phyloP scores from a whole-genome alignment of 2,113 vertebrate genomes.

The Cyprinodon tularosa region DNA sequence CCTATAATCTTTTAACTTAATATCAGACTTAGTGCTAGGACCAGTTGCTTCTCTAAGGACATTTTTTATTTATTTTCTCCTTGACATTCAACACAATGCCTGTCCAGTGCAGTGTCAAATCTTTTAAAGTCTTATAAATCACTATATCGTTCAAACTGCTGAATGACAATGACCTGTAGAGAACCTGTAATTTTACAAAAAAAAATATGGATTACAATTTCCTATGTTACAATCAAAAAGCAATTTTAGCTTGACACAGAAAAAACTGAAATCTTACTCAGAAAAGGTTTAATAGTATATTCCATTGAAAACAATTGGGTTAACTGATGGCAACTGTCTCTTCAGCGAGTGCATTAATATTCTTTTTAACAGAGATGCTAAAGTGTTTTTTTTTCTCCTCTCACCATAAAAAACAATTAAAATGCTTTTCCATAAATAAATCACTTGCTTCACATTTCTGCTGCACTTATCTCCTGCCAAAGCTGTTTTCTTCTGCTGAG shows the following conservation, averaged over 20 bases:
- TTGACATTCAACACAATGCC: background rate
- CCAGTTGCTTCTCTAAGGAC: background rate
- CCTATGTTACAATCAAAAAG: background rate
- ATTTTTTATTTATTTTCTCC: background rate
- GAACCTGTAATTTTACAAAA: background rate
- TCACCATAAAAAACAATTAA: slow-evolving; percentile 7
- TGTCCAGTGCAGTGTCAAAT: background rate
- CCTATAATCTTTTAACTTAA: background rate
- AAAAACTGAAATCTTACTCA: background rate
- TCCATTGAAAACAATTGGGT: no score
- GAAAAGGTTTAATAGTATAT: background rate
- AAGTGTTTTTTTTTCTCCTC: background rate
- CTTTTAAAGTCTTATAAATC: background rate
- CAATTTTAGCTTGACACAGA: background rate
- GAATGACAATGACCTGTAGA: no score
- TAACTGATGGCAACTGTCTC: background rate
- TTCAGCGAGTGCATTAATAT: background rate
- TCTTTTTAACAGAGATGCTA: background rate
- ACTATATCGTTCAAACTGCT: background rate
- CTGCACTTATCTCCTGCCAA: slow-evolving; percentile 25
- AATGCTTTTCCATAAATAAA: slow-evolving; percentile 19
- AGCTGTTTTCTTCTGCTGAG: slow-evolving; percentile 18
- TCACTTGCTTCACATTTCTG: slow-evolving; percentile 7
- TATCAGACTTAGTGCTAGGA: background rate
- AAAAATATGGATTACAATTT: background rate